These are phyloP conservation scores for Glandiceps talaboti DNA, from an alignment of 53 echinoderm and acorn worm genomes.

Conservation along the genomic window DNA sequence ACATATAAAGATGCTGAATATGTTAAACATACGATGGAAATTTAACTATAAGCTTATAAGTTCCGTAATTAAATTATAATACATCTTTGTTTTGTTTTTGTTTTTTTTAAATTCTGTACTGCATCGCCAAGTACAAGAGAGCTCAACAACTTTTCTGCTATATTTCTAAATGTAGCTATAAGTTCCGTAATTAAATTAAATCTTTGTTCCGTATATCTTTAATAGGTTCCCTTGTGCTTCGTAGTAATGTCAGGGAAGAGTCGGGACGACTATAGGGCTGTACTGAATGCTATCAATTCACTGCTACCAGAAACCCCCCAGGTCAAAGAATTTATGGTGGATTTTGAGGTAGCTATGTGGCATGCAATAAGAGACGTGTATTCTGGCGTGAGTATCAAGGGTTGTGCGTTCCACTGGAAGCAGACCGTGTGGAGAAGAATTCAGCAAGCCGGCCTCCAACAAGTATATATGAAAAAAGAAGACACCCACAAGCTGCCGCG, in stretches of 20 bases:
- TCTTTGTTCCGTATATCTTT: neutral
- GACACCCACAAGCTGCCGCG: slow-evolving; percentile 7
- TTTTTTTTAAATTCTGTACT: too few relatives aligned
- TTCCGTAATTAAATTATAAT: too few relatives aligned
- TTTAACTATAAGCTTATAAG: too few relatives aligned
- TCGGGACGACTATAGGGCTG: slow-evolving; percentile 24
- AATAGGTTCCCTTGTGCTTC: slow-evolving; percentile 29
- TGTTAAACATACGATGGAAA: too few relatives aligned
- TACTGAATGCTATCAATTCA: slow-evolving; percentile 6
- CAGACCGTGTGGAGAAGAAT: slow-evolving; percentile 32
- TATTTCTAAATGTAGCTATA: too few relatives aligned
- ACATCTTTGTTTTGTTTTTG: too few relatives aligned
- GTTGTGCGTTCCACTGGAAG: slow-evolving; percentile 30
- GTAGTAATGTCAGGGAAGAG: slow-evolving; percentile 18
- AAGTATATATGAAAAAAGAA: slow-evolving; percentile 2
- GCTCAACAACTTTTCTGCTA: too few relatives aligned
- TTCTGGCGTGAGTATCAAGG: slow-evolving; percentile 12
- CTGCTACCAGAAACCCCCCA: slow-evolving; percentile 2
- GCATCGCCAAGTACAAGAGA: too few relatives aligned
- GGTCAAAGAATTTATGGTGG: slow-evolving; percentile 11
- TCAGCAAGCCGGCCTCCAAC: slow-evolving; percentile 18
- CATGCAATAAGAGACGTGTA: slow-evolving; percentile 8
- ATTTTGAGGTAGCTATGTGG: slow-evolving; percentile 37
- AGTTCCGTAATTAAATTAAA: too few relatives aligned
- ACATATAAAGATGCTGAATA: too few relatives aligned